Evolutionary conservation across 2,797 vertebrate species (phyloP).

Genomic region (Dermochelys coriacea): DNA sequence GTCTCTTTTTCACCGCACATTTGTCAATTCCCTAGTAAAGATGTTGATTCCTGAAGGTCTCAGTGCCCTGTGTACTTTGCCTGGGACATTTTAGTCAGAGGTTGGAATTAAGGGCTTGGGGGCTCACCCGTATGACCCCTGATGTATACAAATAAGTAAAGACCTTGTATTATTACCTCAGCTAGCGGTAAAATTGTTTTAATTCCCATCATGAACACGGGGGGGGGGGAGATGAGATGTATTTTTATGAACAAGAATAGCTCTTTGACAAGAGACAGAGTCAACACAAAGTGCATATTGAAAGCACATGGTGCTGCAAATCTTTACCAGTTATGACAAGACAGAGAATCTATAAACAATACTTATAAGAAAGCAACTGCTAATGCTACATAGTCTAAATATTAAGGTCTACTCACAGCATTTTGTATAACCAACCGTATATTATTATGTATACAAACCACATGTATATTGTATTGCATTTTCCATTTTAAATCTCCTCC

Average conservation of each 20-base stretch:
- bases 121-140: neutral
- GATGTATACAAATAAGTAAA: rapidly evolving
- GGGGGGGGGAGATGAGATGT: neutral
- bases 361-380: neutral
- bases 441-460: neutral
- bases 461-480: neutral
- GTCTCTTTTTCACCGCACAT: neutral
- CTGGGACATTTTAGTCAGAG: neutral
- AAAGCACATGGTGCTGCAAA: neutral
- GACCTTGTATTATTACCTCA: neutral
- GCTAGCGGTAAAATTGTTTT: neutral
- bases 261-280: neutral
- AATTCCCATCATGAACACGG: neutral
- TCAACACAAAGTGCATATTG: rapidly evolving
- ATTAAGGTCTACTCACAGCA: neutral
- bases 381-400: neutral
- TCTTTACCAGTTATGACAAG: neutral
- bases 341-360: neutral
- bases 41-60: neutral
- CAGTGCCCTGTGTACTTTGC: neutral
- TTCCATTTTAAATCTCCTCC: neutral
- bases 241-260: neutral
- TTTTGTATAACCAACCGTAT: neutral
- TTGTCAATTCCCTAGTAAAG: neutral
- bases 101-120: neutral